Conservation (phyloP, 2,888 invertebrate species). For the Doris montereyensis region DNA sequence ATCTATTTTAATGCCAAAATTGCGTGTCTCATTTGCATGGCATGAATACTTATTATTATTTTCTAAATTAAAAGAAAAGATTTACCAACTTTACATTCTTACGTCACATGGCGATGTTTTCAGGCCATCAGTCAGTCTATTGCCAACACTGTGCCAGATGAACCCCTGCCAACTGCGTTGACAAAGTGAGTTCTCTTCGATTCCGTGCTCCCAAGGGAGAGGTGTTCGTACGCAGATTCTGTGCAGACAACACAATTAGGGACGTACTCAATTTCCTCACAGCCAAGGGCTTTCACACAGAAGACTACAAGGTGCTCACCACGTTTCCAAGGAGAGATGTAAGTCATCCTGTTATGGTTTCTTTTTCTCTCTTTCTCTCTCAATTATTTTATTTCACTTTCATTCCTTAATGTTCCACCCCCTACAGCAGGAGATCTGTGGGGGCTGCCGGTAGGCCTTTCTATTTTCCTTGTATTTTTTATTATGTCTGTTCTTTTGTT, state of each 20-base stretch:
- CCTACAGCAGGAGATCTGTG: too few relatives aligned
- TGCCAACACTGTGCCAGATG: slow-evolving; percentile 71
- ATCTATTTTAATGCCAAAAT: too few relatives aligned
- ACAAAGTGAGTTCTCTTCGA: slow-evolving; percentile 76
- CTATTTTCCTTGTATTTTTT: too few relatives aligned
- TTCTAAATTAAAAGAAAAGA: too few relatives aligned
- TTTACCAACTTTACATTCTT: too few relatives aligned
- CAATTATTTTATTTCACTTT: too few relatives aligned
- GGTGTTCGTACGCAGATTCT: slow-evolving; percentile 85
- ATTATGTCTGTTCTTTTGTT: too few relatives aligned
- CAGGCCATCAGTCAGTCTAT: slow-evolving; percentile 72
- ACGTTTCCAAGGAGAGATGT: slow-evolving; percentile 97
- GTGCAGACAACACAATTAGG: slow-evolving; percentile 76
- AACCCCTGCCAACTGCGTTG: slow-evolving; percentile 69
- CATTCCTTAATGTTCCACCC: too few relatives aligned
- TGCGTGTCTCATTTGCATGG: too few relatives aligned
- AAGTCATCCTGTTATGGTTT: slow-evolving; percentile 78
- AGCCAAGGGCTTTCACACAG: slow-evolving; percentile 88
- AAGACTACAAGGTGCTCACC: slow-evolving; percentile 91
- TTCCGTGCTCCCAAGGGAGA: slow-evolving; percentile 87
- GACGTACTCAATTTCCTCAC: slow-evolving; percentile 89
- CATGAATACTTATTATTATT: too few relatives aligned
- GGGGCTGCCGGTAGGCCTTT: too few relatives aligned
- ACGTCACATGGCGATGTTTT: not conserved
- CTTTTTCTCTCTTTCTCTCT: too few relatives aligned